Base-by-base conservation (phyloP, 1,140 invertebrate genomes). In the Dryas iulia region DNA sequence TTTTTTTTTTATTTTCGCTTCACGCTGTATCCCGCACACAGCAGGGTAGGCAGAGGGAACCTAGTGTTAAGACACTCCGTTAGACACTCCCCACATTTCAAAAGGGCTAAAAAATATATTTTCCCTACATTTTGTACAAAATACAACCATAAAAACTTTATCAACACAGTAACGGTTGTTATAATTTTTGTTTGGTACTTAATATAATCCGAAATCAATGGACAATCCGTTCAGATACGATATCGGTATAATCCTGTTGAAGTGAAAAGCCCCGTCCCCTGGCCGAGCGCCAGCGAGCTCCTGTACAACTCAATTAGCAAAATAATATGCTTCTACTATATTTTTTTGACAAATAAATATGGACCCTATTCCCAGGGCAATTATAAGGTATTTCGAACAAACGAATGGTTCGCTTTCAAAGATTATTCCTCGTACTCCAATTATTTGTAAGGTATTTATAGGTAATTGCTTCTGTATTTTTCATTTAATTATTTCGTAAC, bases 291-390 rank as follows among this genome's bases (percentile, higher is more conserved):
- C 75, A 79, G 66, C 39, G 57, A 39, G 65, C 24, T 66, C 64
- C 67, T 59, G 54, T 73, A 59, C 67, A 68, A 81, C 73, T 81
- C 77, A 78, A 81, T 81, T 81, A 81, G 73, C 73, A 62, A 73
- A 79, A 79, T 78, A 73, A 79, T 81, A 74, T 73, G 66, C 69
- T 60, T 31, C 39, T 54, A 65, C 39, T 54, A 62, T 62, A 58
- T 28, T 33, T 62, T 69, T 31, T 39, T 26, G 21, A 56, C 52
- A 62, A 52, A 12, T 54, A 26, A 63, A 63, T 63, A 31, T 63
- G 33, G 61, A 63, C 61, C 24, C 61, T 63, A 54, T 63, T 63
- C n/a, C 14, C 11, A 30, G 23, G 18, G 18, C 1, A 8, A 56
- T 54, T 63, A 8, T n/a, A 25, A 3, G 28, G 24, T 52, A 28